Conservation (phyloP, 2,797 vertebrate species). For the Amphiprion clarkii region DNA sequence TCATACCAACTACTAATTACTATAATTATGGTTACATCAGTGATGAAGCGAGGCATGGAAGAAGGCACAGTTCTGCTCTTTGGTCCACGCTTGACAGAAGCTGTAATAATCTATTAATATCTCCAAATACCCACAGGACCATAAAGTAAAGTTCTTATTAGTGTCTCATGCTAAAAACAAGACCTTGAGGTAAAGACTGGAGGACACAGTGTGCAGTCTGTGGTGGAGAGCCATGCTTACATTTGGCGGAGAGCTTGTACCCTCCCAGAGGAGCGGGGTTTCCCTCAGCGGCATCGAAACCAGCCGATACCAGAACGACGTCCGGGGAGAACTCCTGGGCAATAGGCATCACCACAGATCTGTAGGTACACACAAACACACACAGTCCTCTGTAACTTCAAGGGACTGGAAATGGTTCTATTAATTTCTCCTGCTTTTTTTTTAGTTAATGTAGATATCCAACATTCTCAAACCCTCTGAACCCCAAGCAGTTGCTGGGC, state of each 20-base stretch:
- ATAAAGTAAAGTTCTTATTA: slow-evolving; percentile 29
- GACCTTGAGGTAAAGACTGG: slow-evolving; percentile 1
- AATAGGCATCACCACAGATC: slow-evolving; percentile 96
- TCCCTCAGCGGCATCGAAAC: slow-evolving; percentile 95
- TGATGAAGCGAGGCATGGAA: slow-evolving; percentile 25
- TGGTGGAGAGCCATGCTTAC: slow-evolving; percentile 81
- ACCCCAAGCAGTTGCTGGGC: too few species aligned
- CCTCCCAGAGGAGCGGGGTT: slow-evolving; percentile 93
- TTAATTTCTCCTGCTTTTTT: background rate
- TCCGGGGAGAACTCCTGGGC: slow-evolving; percentile 95
- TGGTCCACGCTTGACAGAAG: slow-evolving; percentile 34
- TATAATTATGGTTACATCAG: slow-evolving; percentile 61
- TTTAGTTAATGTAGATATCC: too few species aligned
- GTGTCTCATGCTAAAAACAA: slow-evolving; percentile 5
- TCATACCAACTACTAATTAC: slow-evolving; percentile 43
- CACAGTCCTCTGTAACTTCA: background rate
- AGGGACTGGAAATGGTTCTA: background rate
- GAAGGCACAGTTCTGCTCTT: slow-evolving; percentile 26
- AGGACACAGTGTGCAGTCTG: slow-evolving; percentile 11
- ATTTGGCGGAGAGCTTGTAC: slow-evolving; percentile 96
- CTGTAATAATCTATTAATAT: slow-evolving; percentile 60
- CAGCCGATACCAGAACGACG: slow-evolving; percentile 94
- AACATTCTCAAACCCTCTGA: too few species aligned
- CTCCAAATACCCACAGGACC: slow-evolving; percentile 28
- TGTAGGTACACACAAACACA: slow-evolving; percentile 67